phyloP scores from a whole-genome alignment of 2,797 vertebrate species.

The Diplodus sargus region DNA sequence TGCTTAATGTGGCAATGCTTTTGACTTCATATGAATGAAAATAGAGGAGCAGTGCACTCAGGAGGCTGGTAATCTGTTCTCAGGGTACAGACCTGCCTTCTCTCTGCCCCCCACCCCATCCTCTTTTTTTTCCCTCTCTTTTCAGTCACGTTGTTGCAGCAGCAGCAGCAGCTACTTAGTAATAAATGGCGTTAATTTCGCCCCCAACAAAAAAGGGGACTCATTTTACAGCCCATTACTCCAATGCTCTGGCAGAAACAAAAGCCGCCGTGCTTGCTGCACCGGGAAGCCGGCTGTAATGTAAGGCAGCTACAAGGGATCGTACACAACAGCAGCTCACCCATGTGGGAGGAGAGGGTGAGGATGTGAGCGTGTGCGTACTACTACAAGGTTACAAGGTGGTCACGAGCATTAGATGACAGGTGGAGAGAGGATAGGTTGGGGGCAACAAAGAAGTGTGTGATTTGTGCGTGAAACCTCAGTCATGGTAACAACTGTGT shows the following conservation, averaged over 20 bases:
- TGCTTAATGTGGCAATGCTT: constrained; percentile 28
- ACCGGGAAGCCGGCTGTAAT: constrained; percentile 63
- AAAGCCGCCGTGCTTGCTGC: constrained; percentile 60
- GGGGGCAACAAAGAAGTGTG: background rate
- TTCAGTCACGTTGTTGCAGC: constrained; percentile 40
- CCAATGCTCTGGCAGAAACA: constrained; percentile 67
- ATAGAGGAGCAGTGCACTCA: constrained; percentile 48
- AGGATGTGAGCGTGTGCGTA: constrained; percentile 2
- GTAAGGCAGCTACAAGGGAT: constrained; percentile 57
- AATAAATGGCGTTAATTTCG: constrained; percentile 80
- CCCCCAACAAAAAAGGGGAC: constrained; percentile 65
- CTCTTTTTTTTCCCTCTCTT: background rate
- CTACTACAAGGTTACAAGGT: constrained; percentile 23
- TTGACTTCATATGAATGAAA: constrained; percentile 56
- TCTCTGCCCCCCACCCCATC: background rate
- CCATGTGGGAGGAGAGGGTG: constrained; percentile 20
- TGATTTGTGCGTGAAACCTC: constrained; percentile 1
- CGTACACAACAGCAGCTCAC: constrained; percentile 43
- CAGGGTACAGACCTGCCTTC: constrained; percentile 50
- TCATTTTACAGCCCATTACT: constrained; percentile 84
- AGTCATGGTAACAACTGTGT: constrained; percentile 6
- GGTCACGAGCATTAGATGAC: constrained; percentile 4
- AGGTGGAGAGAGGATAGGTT: background rate
- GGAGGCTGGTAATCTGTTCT: constrained; percentile 48
- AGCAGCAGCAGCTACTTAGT: constrained; percentile 72